Percentiles rank a stretch among this genome's conserved stretches.
Conservation (phyloP, 2,113 vertebrate species). For the Chlorodrepanis virens region DNA sequence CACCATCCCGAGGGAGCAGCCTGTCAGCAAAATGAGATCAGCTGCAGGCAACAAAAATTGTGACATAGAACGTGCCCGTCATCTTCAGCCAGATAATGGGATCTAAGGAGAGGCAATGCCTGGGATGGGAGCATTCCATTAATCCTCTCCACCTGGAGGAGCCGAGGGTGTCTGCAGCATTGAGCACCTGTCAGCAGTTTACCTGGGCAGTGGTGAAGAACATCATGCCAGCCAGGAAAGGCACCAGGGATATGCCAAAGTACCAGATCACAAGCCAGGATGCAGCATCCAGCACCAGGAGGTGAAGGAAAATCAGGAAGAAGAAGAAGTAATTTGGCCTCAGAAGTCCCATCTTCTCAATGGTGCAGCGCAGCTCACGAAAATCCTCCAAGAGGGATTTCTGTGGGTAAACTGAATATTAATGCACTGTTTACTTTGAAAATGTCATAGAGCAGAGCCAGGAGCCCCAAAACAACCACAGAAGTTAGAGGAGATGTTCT, state of each 20-base stretch:
- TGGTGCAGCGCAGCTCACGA: conserved; percentile 61
- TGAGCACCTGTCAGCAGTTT: neutral
- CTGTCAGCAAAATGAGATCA: neutral
- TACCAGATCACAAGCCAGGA: conserved; percentile 72
- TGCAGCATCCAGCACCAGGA: conserved; percentile 69
- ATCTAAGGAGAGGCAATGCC: neutral
- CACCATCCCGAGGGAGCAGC: neutral
- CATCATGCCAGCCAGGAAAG: conserved; percentile 51
- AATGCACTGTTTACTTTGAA: neutral
- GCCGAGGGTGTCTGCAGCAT: rapidly evolving
- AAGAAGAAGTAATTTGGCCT: conserved; percentile 68
- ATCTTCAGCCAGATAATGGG: neutral
- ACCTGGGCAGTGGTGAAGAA: conserved; percentile 75
- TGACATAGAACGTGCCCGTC: neutral
- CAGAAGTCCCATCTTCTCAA: conserved; percentile 75
- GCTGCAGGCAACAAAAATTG: neutral
- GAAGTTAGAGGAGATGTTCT: neutral
- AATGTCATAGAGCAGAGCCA: neutral
- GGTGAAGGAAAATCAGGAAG: conserved; percentile 66
- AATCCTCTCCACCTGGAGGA: neutral
- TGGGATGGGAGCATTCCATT: neutral
- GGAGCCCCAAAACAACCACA: neutral
- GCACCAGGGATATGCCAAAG: conserved; percentile 68
- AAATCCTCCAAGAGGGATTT: conserved; percentile 72
- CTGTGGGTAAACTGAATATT: conserved; percentile 3